Evolutionary conservation across 2,888 invertebrate species (phyloP).

Genomic region (Lomographa bimaculata): DNA sequence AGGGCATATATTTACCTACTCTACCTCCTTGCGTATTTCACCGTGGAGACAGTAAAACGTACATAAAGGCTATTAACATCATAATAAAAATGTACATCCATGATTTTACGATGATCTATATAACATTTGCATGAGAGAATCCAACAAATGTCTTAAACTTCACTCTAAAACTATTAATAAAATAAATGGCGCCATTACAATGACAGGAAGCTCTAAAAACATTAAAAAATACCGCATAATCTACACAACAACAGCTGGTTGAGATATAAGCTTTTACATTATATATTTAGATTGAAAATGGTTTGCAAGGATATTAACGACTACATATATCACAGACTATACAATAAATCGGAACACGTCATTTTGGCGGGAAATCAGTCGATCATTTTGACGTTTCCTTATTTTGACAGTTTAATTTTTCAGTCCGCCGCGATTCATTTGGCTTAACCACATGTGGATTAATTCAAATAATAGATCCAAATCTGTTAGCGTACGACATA

Average conservation of each 20-base stretch:
- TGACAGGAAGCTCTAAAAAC: slow-evolving; percentile 13
- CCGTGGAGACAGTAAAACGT: no score
- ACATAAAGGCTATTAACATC: no score
- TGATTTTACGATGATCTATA: slow-evolving; percentile 1
- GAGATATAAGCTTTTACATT: neutral
- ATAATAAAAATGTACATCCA: no score
- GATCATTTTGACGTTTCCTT: slow-evolving; percentile 42
- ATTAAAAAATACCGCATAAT: slow-evolving; percentile 8
- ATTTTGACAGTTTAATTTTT: slow-evolving; percentile 48
- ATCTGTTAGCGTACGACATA: no score
- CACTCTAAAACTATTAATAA: slow-evolving; percentile 9
- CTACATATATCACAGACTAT: slow-evolving; percentile 4
- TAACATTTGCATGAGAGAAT: slow-evolving; percentile 2
- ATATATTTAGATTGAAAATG: slow-evolving; percentile 3
- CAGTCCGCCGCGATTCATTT: slow-evolving; percentile 20
- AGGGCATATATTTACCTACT: no score
- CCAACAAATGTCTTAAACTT: slow-evolving; percentile 9
- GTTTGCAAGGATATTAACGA: slow-evolving; percentile 4
- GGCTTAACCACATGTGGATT: slow-evolving; percentile 7
- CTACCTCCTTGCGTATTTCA: no score
- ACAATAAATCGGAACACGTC: slow-evolving; percentile 15
- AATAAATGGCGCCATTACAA: slow-evolving; percentile 19
- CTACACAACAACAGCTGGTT: neutral
- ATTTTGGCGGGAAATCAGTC: slow-evolving; percentile 30
- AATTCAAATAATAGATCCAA: no score